phyloP scores from a whole-genome alignment of 2,113 vertebrate species.

The Bettongia penicillata region DNA sequence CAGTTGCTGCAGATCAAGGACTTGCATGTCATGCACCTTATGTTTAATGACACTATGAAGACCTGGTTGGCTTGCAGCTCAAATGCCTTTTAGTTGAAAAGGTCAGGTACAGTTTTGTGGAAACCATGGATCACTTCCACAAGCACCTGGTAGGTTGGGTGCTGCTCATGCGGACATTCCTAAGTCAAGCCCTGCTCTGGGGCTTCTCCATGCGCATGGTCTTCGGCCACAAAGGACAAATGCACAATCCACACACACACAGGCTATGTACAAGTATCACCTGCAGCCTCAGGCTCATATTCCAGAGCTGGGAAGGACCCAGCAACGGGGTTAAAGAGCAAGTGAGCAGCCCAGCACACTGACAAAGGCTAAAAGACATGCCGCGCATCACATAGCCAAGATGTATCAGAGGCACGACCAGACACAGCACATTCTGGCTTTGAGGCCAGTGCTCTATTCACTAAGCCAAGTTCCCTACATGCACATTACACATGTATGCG shows the following conservation, averaged over 20 bases:
- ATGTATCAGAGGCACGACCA: neutral
- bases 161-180: constrained; percentile 96
- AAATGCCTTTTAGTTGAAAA: constrained; percentile 98
- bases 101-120: constrained; percentile 95
- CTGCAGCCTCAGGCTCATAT: constrained; percentile 78
- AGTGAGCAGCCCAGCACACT: neutral
- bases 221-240: too few species aligned
- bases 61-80: constrained; percentile 96
- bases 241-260: constrained; percentile 20
- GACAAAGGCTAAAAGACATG: neutral
- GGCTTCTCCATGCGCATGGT: constrained; percentile 85
- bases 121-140: constrained; percentile 99
- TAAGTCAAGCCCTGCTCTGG: constrained; percentile 97
- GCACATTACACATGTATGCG: neutral
- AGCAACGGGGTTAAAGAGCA: neutral
- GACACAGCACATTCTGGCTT: neutral
- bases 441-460: neutral
- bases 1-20: constrained; percentile 96
- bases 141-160: constrained; percentile 95
- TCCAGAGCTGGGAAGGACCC: neutral
- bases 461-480: neutral
- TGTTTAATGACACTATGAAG: constrained; percentile 96
- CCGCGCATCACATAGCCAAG: fast-evolving
- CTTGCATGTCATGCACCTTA: constrained; percentile 98
- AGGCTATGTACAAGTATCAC: constrained; percentile 91